A percentile compares a stretch with the other conserved stretches of the same genome.
phyloP scores from a whole-genome alignment of 2,113 vertebrate genomes.

The Sylvicapra grimmia region DNA sequence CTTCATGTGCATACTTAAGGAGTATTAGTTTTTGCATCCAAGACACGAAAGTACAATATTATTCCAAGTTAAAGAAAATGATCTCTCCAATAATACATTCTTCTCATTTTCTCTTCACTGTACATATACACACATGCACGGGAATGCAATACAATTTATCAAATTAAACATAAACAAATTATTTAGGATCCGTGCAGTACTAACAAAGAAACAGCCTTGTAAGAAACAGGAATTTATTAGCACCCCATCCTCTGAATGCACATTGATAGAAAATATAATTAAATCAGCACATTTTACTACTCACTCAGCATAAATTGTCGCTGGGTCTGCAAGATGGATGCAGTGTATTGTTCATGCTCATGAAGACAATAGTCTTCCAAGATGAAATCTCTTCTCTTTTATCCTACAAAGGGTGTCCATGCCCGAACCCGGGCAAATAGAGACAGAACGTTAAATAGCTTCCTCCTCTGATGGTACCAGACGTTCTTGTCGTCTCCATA shows the following conservation, averaged over 20 bases:
- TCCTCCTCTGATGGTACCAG: too few species aligned
- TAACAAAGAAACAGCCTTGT: conserved; percentile 38
- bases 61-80: neutral
- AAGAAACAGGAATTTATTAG: conserved; percentile 22
- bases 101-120: neutral
- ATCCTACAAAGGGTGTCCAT: neutral
- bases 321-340: neutral
- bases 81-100: neutral
- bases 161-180: conserved; percentile 42
- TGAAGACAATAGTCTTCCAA: neutral
- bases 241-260: neutral
- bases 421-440: neutral
- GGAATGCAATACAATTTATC: neutral
- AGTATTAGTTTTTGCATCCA: neutral
- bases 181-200: neutral
- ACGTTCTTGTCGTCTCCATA: neutral
- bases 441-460: neutral
- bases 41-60: neutral
- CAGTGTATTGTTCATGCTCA: neutral
- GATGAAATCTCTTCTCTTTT: neutral
- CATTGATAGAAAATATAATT: conserved; percentile 34
- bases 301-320: conserved; percentile 46
- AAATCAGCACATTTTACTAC: conserved; percentile 43
- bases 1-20: neutral
- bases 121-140: neutral